Evolutionary conservation across 2,888 invertebrate species (phyloP), one percentile per base, ranked within the genome.

Genomic region (Troides aeacus): DNA sequence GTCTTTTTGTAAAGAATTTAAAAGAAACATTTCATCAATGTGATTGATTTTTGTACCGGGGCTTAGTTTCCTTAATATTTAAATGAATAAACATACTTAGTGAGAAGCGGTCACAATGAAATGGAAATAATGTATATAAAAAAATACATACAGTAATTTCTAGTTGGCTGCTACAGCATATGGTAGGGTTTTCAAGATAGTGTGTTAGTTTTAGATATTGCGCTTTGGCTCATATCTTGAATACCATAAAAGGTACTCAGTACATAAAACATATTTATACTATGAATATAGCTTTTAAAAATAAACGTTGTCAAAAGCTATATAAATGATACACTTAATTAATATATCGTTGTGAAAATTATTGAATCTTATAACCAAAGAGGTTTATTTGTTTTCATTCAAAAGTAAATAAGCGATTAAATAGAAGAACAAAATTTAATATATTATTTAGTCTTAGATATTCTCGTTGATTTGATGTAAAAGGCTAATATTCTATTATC

Each of bases 81-180:
- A 23, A 62, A 58, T 17, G 24, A 30, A 23, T 63, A 15, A 62
- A 46, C 18, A 58, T 23, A 42, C 64, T 30, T 36, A 74, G 72
- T 76, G 78, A 76, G 85, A 85, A 85, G 84, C 85, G 87, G 84
- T 87, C 84, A 78, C 78, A 74, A 75, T 75, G 74, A 76, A 81
- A 81, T 87, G 87, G 86, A 82, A 80, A 78, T 85, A 80, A 78
- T 89, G 89, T 90, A 89, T 81, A 89, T 89, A 87, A 79, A 70
- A 75, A 79, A 73, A 72, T 72, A 76, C 71, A 75, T 71, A 75
- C 72, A 75, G 83, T 79, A 81, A 83, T 79, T 77, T 80, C 79
- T 84, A 84, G 76, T 82, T 77, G 79, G 79, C 79, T 79, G 79
- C 77, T 78, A 75, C 67, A 78, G 80, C 84, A 82, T 79, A 78